A percentile compares a stretch with the other conserved stretches of the same genome.
Conservation (phyloP, 1,140 invertebrate genomes). For the Coelopa frigida region DNA sequence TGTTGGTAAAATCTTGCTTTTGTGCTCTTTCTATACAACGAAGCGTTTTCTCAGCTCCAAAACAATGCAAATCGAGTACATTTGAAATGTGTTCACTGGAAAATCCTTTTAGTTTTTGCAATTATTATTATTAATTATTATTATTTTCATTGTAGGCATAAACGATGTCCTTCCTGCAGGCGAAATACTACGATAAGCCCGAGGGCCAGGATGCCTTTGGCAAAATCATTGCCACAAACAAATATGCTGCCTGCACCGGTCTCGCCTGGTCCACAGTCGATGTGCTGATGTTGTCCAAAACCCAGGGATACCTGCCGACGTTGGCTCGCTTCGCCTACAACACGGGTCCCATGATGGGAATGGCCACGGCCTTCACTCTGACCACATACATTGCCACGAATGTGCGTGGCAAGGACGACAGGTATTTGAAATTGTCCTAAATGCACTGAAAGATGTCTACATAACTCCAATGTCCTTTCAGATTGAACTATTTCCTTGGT, state of each 20-base stretch:
- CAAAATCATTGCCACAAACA: conserved; percentile 55
- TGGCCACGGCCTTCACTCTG: conserved; percentile 56
- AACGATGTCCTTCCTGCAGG: conserved; percentile 33
- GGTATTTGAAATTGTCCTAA: no score
- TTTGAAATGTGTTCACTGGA: no score
- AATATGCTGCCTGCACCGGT: conserved; percentile 49
- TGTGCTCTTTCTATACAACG: no score
- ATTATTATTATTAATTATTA: no score
- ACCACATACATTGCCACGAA: conserved; percentile 53
- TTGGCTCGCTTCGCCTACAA: conserved; percentile 50
- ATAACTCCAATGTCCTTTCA: conserved; percentile 19
- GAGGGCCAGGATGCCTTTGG: conserved; percentile 59
- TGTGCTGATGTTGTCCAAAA: conserved; percentile 51
- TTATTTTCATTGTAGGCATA: conserved; percentile 5
- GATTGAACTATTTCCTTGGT: conserved; percentile 53
- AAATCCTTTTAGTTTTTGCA: no score
- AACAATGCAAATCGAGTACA: no score
- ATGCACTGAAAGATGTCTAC: neutral
- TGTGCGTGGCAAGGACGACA: conserved; percentile 58
- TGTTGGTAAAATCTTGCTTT: no score
- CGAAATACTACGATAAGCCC: conserved; percentile 60
- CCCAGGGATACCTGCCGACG: conserved; percentile 48
- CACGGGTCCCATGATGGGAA: conserved; percentile 53
- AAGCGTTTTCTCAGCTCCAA: no score
- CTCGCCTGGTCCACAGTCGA: conserved; percentile 50